Conservation (phyloP, 2,797 vertebrate genomes). For the Oophaga sylvatica region DNA sequence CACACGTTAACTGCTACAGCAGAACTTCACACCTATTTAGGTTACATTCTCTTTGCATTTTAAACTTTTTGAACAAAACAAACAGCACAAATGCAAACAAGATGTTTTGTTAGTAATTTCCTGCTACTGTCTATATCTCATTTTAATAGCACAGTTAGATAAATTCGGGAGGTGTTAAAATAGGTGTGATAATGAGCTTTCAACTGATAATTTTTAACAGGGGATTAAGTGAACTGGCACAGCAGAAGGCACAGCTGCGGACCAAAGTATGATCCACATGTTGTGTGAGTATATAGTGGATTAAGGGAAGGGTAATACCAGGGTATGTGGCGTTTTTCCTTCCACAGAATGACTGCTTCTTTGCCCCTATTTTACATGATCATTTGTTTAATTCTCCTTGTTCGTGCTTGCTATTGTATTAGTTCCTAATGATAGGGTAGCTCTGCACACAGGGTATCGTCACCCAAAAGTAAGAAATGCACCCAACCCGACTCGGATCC, state of each 20-base stretch:
- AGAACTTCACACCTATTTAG: no score
- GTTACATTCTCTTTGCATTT: neutral
- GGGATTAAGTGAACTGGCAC: neutral
- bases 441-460: neutral
- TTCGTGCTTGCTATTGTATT: neutral
- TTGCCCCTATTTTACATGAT: neutral
- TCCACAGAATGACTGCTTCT: neutral
- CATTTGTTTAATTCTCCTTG: neutral
- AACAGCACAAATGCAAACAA: neutral
- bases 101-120: constrained; percentile 6
- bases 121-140: constrained; percentile 1
- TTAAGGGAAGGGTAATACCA: neutral
- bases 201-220: neutral
- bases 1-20: no score
- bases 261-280: neutral
- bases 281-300: constrained; percentile 21
- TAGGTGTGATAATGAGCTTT: constrained; percentile 39
- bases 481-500: neutral
- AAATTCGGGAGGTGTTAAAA: constrained; percentile 42
- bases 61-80: neutral
- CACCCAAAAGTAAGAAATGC: neutral
- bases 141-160: constrained; percentile 7
- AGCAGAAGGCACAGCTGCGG: neutral
- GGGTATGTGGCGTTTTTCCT: neutral
- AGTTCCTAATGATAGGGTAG: neutral